These are phyloP conservation scores for Branchipolynoe longqiensis DNA, from an alignment of 2,888 invertebrate genomes.

Conservation along the genomic window DNA sequence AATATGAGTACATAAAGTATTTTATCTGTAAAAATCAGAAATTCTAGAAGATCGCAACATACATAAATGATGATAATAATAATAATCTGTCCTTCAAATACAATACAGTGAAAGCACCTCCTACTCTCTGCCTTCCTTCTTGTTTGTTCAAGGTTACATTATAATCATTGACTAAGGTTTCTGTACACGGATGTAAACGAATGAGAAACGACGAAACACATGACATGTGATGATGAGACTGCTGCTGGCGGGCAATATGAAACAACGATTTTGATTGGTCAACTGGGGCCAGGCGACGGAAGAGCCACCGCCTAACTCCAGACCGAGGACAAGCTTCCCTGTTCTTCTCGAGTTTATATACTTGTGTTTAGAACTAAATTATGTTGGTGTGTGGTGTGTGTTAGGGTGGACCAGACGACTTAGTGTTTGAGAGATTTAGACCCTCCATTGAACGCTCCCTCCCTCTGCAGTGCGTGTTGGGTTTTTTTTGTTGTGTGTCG, in stretches of 20 bases:
- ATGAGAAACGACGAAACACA: conserved; percentile 46
- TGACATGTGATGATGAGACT: conserved; percentile 44
- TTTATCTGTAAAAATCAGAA: not conserved
- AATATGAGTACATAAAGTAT: not conserved
- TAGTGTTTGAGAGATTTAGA: not conserved
- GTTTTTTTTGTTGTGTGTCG: not conserved
- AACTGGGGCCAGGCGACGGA: not conserved
- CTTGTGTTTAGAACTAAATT: not conserved
- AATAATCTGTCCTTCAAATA: conserved; percentile 25
- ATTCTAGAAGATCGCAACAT: conserved; percentile 3
- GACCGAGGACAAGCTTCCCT: not conserved
- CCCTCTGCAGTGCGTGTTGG: not conserved
- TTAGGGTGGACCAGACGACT: not conserved
- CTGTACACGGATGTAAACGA: conserved; percentile 45
- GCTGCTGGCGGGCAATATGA: conserved; percentile 49
- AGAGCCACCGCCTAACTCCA: not conserved
- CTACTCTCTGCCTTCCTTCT: not conserved
- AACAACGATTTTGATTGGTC: conserved; percentile 37
- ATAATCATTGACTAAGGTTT: conserved; percentile 38
- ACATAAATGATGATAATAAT: conserved; percentile 6
- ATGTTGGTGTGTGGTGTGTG: conserved; percentile 3
- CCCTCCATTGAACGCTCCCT: not conserved
- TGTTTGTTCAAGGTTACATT: conserved; percentile 33
- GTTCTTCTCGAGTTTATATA: not conserved
- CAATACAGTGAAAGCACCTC: conserved; percentile 16